A percentile compares a stretch with the other conserved stretches of the same genome.
Conservation (phyloP, 2,797 vertebrate species). For the Anguilla anguilla region DNA sequence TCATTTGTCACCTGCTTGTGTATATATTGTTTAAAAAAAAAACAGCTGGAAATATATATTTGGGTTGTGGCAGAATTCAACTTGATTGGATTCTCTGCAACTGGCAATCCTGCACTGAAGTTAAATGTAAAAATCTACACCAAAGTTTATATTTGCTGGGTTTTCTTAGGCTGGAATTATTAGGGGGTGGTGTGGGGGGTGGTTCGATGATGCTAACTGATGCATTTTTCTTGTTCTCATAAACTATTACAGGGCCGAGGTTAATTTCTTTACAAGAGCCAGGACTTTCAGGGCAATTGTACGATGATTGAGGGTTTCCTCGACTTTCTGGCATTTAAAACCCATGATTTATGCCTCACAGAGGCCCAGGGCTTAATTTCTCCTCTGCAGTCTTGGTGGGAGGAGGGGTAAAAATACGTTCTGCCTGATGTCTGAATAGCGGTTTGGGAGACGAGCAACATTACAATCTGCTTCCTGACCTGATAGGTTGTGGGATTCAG, state of each 20-base stretch:
- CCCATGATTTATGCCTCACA: constrained; percentile 53
- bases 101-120: background rate
- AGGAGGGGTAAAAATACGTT: constrained; percentile 36
- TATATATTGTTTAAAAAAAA: background rate
- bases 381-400: constrained; percentile 47
- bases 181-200: background rate
- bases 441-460: constrained; percentile 50
- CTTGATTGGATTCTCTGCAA: background rate
- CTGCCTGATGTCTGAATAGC: constrained; percentile 53
- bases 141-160: background rate
- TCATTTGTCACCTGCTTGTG: no score
- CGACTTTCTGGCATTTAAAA: constrained; percentile 57
- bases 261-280: constrained; percentile 57
- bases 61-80: background rate
- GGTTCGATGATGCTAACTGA: constrained; percentile 24
- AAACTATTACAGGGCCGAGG: constrained; percentile 41
- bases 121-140: background rate
- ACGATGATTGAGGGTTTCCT: constrained; percentile 53
- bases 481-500: constrained; percentile 35
- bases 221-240: constrained; percentile 27
- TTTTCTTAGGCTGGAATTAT: background rate
- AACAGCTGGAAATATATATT: background rate
- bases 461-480: constrained; percentile 54
- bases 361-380: constrained; percentile 52
- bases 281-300: constrained; percentile 50